Base-by-base conservation (phyloP, 2,113 vertebrate species). In the Corythoichthys intestinalis region DNA sequence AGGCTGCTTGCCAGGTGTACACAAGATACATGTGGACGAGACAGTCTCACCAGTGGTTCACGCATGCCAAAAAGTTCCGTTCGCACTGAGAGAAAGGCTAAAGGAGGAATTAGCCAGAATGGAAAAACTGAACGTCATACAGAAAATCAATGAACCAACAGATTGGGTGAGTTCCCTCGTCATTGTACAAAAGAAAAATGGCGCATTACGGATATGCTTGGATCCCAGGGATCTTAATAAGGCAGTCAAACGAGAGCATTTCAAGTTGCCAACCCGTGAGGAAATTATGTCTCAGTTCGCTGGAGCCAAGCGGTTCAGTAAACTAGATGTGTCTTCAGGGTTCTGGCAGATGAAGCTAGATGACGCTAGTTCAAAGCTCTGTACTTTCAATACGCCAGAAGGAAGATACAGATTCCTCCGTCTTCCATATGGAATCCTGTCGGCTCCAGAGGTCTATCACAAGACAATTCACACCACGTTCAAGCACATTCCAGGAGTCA, bases 311-410 rank as follows among this genome's bases (percentile, higher is more conserved):
- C 68, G 28, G 6, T 74, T 64, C 13, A 63, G 59, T 4, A 64
- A 68, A 12, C 34, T 74, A 6, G 72, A 68, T 15, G 58, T 50
- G 13, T 48, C 38, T 0, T 57, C 48, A 47, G 69, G 50, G 2
- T 57, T 64, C 17, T 65, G 69, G 60, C 60, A 71, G 6, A 6
- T 71, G 6, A 62, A 9, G 14, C 7, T 71, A 3, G 49, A 71
- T 4, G 37, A 63, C 3, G 35, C 2, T 2, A 71, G 39, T 12
- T 64, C 60, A 11, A 54, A 44, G n/a, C n/a, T n/a, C n/a, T n/a
- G n/a, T n/a, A n/a, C n/a, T n/a, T n/a, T n/a, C n/a, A n/a, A n/a
- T n/a, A n/a, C n/a, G n/a, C n/a, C n/a, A n/a, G n/a, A n/a, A n/a
- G n/a, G n/a, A n/a, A n/a, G n/a, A n/a, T n/a, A n/a, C n/a, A n/a